Evolutionary conservation across 2,888 invertebrate species (phyloP).

Genomic region (Dasypogon diadema): DNA sequence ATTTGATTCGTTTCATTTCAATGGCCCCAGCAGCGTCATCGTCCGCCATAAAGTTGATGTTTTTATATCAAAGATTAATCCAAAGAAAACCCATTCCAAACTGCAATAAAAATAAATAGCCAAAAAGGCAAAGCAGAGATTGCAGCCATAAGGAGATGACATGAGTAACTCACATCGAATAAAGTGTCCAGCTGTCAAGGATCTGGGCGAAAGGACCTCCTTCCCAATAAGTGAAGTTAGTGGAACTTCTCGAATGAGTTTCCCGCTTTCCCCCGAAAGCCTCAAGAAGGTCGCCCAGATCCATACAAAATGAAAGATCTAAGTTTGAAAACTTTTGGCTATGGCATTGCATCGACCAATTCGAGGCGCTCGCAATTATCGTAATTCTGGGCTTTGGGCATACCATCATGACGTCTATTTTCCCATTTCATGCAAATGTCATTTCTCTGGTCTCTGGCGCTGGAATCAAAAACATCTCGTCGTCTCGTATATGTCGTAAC

Average conservation of each 20-base stretch:
- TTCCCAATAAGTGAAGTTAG: constrained; percentile 24
- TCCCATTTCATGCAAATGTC: constrained; percentile 57
- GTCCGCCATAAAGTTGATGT: constrained; percentile 27
- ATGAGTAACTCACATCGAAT: constrained; percentile 45
- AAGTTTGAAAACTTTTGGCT: constrained; percentile 53
- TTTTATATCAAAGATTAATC: constrained; percentile 47
- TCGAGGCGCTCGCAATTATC: constrained; percentile 53
- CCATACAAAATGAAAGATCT: constrained; percentile 24
- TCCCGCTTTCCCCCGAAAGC: not conserved
- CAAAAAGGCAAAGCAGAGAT: constrained; percentile 23
- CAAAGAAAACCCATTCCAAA: constrained; percentile 31
- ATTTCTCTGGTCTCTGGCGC: constrained; percentile 47
- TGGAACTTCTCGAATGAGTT: not conserved
- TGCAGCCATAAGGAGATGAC: constrained; percentile 47
- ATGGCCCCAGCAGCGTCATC: constrained; percentile 4
- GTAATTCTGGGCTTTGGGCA: constrained; percentile 54
- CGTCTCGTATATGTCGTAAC: constrained; percentile 55
- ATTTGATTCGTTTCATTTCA: not conserved
- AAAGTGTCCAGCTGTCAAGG: constrained; percentile 45
- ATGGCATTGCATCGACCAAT: constrained; percentile 52
- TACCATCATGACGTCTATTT: constrained; percentile 53
- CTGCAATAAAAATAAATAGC: constrained; percentile 45
- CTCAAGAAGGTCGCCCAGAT: constrained; percentile 1
- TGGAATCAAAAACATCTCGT: constrained; percentile 53
- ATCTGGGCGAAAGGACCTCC: constrained; percentile 10